Evolutionary conservation across 2,113 vertebrate species (phyloP).

Genomic region (Orientallactaga bullata): DNA sequence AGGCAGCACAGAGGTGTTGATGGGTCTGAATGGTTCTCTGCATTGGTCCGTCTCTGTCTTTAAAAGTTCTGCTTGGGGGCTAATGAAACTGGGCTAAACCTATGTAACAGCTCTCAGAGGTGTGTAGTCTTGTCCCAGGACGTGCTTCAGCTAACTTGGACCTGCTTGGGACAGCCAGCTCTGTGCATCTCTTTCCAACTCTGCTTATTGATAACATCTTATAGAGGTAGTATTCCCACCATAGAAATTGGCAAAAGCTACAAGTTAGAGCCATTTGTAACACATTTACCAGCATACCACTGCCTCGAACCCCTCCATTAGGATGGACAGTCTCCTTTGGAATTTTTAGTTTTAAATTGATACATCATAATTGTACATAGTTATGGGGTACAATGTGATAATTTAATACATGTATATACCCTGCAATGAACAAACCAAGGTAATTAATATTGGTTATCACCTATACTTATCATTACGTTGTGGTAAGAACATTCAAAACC

Average conservation of each 20-base stretch:
- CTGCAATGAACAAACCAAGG: background rate
- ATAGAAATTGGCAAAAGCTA: conserved; percentile 3
- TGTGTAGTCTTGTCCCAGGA: background rate
- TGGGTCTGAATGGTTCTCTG: background rate
- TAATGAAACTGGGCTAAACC: background rate
- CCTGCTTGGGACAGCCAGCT: background rate
- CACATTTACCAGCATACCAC: background rate
- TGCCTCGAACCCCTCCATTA: conserved; percentile 17
- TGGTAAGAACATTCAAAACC: background rate
- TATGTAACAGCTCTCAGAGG: background rate
- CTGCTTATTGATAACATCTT: background rate
- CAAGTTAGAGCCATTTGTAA: background rate
- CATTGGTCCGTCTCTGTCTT: background rate
- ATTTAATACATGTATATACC: background rate
- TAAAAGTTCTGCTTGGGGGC: background rate
- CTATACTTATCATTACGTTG: background rate
- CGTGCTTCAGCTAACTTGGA: background rate
- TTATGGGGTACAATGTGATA: background rate
- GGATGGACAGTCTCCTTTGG: background rate
- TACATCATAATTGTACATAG: background rate
- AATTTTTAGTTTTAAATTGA: background rate
- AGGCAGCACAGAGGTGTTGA: background rate
- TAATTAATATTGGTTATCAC: background rate
- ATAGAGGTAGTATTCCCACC: background rate
- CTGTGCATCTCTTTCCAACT: background rate